Evolutionary conservation across 2,888 invertebrate genomes (phyloP).

Genomic region (Polymixis flavicincta): DNA sequence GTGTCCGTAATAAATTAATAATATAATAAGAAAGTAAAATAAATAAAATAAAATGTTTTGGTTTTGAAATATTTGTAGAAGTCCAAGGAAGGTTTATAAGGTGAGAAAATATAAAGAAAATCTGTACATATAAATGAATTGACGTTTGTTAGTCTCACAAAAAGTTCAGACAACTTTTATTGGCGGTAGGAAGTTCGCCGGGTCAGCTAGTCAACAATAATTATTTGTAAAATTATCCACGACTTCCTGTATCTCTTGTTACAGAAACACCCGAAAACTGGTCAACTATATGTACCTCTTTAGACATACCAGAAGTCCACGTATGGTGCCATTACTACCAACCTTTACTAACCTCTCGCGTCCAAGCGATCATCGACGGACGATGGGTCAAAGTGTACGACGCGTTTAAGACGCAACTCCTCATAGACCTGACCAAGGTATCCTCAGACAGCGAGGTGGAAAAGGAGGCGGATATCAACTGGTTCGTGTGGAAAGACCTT

Average conservation of each 20-base stretch:
- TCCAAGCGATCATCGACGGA: conserved; percentile 91
- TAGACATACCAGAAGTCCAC: conserved; percentile 90
- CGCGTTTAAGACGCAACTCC: conserved; percentile 81
- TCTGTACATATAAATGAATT: too few species aligned
- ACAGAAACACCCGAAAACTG: conserved; percentile 92
- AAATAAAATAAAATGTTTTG: too few species aligned
- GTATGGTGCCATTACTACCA: conserved; percentile 94
- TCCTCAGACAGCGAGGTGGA: conserved; percentile 86
- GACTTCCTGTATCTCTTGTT: conserved; percentile 51
- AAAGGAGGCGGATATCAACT: conserved; percentile 92
- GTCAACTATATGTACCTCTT: conserved; percentile 91
- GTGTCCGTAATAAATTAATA: too few species aligned
- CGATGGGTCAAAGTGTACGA: conserved; percentile 85
- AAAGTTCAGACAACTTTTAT: too few species aligned
- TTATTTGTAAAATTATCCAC: not conserved
- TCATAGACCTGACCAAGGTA: conserved; percentile 83
- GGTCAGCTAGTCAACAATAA: too few species aligned
- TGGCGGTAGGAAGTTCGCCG: too few species aligned
- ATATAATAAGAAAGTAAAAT: too few species aligned
- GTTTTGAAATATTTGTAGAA: too few species aligned
- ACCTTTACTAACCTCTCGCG: conserved; percentile 93
- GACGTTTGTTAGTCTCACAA: too few species aligned
- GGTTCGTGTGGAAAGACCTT: conserved; percentile 94
- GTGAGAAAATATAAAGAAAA: too few species aligned
- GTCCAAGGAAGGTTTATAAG: too few species aligned